Evolutionary conservation across 2,113 vertebrate genomes (phyloP).

Genomic region (Gallinago jamesoni): DNA sequence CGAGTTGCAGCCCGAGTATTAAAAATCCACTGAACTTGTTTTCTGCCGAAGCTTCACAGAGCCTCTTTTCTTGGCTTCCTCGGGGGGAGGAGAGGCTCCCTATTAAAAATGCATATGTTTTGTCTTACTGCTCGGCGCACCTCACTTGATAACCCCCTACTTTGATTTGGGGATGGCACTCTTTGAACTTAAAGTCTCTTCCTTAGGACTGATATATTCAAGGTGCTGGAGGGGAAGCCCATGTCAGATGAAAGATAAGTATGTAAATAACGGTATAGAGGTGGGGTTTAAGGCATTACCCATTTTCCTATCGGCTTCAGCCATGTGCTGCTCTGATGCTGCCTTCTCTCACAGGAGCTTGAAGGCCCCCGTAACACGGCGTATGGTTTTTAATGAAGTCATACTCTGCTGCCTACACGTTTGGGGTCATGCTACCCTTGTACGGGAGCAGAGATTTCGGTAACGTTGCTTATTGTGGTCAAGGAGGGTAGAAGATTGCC

Average conservation of each 20-base stretch:
- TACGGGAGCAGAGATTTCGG: not conserved
- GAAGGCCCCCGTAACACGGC: not conserved
- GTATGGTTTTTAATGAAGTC: constrained; percentile 38
- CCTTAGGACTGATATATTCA: constrained; percentile 61
- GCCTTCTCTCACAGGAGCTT: not conserved
- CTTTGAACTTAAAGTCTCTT: constrained; percentile 61
- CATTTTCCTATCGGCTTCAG: constrained; percentile 53
- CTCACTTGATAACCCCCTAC: constrained; percentile 47
- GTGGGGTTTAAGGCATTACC: constrained; percentile 40
- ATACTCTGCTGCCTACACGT: constrained; percentile 21
- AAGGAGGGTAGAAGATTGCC: constrained; percentile 43
- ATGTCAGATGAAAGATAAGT: constrained; percentile 43
- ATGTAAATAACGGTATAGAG: constrained; percentile 44
- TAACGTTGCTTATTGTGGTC: constrained; percentile 18
- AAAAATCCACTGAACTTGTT: constrained; percentile 43
- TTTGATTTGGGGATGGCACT: constrained; percentile 56
- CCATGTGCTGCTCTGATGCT: constrained; percentile 33
- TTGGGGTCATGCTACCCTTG: not conserved
- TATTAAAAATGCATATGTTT: constrained; percentile 67
- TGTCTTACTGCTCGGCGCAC: constrained; percentile 43
- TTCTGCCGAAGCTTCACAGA: constrained; percentile 46
- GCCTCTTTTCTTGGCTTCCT: constrained; percentile 42
- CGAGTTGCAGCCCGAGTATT: not conserved
- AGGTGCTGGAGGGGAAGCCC: constrained; percentile 57
- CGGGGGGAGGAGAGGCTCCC: constrained; percentile 38